A percentile compares a stretch with the other conserved stretches of the same genome.
Conservation (phyloP, 2,888 invertebrate species). For the Hyppa rectilinea region DNA sequence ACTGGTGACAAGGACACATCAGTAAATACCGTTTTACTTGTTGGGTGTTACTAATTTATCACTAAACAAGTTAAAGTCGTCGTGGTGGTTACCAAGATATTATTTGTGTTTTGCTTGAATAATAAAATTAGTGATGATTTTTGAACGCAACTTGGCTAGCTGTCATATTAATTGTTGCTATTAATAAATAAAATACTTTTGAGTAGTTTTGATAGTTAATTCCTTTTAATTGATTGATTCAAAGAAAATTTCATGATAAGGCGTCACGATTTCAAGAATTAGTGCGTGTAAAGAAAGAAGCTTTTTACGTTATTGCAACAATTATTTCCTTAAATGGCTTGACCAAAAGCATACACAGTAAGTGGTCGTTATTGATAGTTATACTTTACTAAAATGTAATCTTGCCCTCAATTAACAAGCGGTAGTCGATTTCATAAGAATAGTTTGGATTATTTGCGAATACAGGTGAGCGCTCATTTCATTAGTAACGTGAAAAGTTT, state of each 20-base stretch:
- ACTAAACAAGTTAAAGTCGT: not conserved
- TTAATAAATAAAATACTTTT: too few relatives aligned
- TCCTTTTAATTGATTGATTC: too few relatives aligned
- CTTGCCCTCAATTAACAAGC: constrained; percentile 37
- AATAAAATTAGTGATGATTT: not conserved
- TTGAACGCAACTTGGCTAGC: constrained; percentile 43
- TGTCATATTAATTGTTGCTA: constrained; percentile 44
- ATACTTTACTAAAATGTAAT: constrained; percentile 58
- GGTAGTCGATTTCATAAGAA: constrained; percentile 21
- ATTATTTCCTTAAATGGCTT: constrained; percentile 41
- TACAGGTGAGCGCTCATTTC: constrained; percentile 45
- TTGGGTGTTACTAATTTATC: not conserved
- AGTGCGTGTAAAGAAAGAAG: constrained; percentile 2
- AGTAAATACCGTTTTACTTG: not conserved
- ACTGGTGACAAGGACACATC: not conserved
- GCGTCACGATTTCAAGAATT: not conserved
- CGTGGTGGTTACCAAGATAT: not conserved
- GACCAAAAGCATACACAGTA: constrained; percentile 52
- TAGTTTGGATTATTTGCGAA: constrained; percentile 39
- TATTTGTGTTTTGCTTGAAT: not conserved
- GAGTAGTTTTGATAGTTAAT: too few relatives aligned
- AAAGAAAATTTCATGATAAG: not conserved
- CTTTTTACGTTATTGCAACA: not conserved
- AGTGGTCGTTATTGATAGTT: constrained; percentile 50
- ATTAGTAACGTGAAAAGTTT: constrained; percentile 4